These are phyloP conservation scores for Peromyscus eremicus DNA, from an alignment of 2,797 vertebrate species.

Conservation along the genomic window DNA sequence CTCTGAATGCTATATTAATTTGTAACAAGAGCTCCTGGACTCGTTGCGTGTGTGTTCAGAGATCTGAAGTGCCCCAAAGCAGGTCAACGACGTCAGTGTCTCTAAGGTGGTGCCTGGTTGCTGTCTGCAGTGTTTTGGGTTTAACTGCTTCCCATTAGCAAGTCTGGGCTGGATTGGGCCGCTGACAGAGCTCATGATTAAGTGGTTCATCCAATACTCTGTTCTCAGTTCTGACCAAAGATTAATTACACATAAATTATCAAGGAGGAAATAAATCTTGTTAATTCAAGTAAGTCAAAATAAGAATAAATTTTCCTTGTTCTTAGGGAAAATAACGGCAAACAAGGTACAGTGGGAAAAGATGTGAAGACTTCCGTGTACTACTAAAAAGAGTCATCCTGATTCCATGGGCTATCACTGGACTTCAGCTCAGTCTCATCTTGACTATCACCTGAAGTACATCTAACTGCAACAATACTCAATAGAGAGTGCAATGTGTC, in stretches of 20 bases:
- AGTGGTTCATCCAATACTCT: slow-evolving; percentile 62
- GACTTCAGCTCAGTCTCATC: background rate
- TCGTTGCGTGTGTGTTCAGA: background rate
- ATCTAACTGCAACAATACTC: background rate
- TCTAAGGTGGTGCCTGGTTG: background rate
- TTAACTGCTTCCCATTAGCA: background rate
- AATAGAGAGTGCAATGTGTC: background rate
- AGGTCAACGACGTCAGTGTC: background rate
- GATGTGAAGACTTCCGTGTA: background rate
- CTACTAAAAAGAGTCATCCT: slow-evolving; percentile 11
- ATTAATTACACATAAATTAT: slow-evolving; percentile 71
- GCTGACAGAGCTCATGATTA: slow-evolving; percentile 58
- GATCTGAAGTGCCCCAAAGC: background rate
- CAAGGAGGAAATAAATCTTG: slow-evolving; percentile 49
- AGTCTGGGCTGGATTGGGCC: background rate
- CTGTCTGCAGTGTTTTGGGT: background rate
- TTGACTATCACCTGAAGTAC: slow-evolving; percentile 32
- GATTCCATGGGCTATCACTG: background rate
- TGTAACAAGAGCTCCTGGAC: background rate
- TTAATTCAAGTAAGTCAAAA: slow-evolving; percentile 64
- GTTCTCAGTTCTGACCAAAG: slow-evolving; percentile 19
- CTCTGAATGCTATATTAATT: background rate
- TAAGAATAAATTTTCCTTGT: slow-evolving; percentile 56
- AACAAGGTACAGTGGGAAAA: slow-evolving; percentile 41
- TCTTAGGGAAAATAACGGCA: slow-evolving; percentile 49